A percentile compares a stretch with the other conserved stretches of the same genome.
Evolutionary conservation across 1,140 invertebrate genomes (phyloP).

Genomic region (Drosophila bifasciata): DNA sequence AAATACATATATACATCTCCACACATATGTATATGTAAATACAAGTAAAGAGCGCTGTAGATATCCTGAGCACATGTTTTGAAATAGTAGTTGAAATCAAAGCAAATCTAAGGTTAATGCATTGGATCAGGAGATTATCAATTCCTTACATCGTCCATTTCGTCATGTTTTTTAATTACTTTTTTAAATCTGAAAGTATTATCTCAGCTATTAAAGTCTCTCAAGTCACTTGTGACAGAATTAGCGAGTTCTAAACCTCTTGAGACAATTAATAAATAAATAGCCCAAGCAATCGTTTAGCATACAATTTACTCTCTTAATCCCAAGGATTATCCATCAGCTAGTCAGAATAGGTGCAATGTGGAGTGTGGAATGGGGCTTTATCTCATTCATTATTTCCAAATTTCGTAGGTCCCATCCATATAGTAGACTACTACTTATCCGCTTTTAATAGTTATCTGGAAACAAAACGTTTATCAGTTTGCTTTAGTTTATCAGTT

Average conservation of each 20-base stretch:
- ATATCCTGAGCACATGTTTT: constrained; percentile 3
- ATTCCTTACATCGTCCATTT: neutral
- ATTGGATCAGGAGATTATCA: too few relatives aligned
- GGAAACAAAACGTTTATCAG: neutral
- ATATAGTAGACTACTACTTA: constrained; percentile 11
- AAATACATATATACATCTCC: constrained; percentile 10
- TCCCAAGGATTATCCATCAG: constrained; percentile 35
- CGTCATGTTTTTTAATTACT: neutral
- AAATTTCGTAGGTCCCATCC: constrained; percentile 36
- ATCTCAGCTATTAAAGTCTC: neutral
- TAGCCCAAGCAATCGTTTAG: constrained; percentile 43
- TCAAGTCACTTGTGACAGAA: constrained; percentile 15
- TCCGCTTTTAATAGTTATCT: constrained; percentile 42
- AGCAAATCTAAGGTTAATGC: too few relatives aligned
- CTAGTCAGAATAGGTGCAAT: neutral
- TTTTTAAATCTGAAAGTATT: neutral
- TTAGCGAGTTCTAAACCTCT: constrained; percentile 12
- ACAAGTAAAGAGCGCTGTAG: constrained; percentile 5
- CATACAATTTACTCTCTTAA: constrained; percentile 59
- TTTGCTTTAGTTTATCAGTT: constrained; percentile 72
- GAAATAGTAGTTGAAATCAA: neutral
- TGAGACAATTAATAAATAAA: constrained; percentile 16
- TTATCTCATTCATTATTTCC: constrained; percentile 33
- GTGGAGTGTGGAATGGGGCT: neutral
- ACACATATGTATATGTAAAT: constrained; percentile 1